A percentile compares a stretch with the other conserved stretches of the same genome.
These are phyloP conservation scores for Drosophila kikkawai DNA, from an alignment of 1,140 invertebrate species.

Conservation along the genomic window DNA sequence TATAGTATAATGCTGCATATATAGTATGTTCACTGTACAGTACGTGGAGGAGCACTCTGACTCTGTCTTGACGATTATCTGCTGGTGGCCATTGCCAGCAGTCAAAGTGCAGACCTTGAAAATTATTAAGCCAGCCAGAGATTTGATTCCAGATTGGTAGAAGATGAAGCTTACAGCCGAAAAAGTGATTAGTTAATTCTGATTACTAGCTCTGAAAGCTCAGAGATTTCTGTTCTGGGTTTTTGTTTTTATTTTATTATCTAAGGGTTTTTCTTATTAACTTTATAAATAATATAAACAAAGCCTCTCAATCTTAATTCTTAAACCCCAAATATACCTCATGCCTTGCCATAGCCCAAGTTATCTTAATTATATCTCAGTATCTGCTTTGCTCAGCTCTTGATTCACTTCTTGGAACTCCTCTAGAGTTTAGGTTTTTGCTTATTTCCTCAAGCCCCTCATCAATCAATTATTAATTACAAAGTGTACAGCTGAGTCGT, in stretches of 20 bases:
- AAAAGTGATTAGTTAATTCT: neutral
- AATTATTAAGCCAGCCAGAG: slow-evolving; percentile 28
- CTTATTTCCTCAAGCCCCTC: slow-evolving; percentile 42
- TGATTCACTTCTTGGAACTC: slow-evolving; percentile 10
- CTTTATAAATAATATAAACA: neutral
- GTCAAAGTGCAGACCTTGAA: slow-evolving; percentile 56
- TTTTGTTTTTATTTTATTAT: too few species aligned
- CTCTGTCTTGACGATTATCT: slow-evolving; percentile 48
- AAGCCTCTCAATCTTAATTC: neutral
- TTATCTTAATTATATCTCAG: slow-evolving; percentile 18
- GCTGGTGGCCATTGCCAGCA: slow-evolving; percentile 57
- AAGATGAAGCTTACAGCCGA: slow-evolving; percentile 8
- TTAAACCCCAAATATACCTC: neutral
- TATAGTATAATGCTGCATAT: slow-evolving; percentile 7
- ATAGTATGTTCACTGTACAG: slow-evolving; percentile 5
- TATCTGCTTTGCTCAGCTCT: slow-evolving; percentile 4
- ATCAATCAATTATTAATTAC: slow-evolving; percentile 84
- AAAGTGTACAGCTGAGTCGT: slow-evolving; percentile 49
- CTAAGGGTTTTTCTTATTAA: too few species aligned
- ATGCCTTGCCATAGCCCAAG: neutral
- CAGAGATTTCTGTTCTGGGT: neutral
- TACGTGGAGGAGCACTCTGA: slow-evolving; percentile 15
- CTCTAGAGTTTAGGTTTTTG: slow-evolving; percentile 27
- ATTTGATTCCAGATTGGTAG: slow-evolving; percentile 24
- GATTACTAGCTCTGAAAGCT: neutral